Evolutionary conservation across 2,113 vertebrate genomes (phyloP).

Genomic region (Hiodon alosoides): DNA sequence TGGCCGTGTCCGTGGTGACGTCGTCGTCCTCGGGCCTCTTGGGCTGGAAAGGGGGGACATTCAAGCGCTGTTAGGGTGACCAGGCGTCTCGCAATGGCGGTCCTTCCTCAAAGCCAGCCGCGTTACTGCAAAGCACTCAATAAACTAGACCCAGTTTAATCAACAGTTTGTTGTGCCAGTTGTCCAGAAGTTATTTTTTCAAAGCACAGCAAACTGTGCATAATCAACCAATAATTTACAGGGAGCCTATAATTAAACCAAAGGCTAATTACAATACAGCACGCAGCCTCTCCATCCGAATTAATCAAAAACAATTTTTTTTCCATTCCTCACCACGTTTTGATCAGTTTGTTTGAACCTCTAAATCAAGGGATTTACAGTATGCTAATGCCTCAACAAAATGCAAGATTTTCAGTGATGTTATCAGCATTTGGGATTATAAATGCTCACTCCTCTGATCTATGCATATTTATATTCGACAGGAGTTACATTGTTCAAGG

Average conservation of each 20-base stretch:
- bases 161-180: slow-evolving; percentile 9
- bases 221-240: slow-evolving; percentile 6
- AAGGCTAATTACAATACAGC: slow-evolving; percentile 8
- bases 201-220: not conserved
- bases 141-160: not conserved
- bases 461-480: not conserved
- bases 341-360: slow-evolving; percentile 4
- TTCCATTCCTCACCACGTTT: not conserved
- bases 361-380: slow-evolving; percentile 1
- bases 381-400: slow-evolving; percentile 5
- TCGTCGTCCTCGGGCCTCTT: slow-evolving; percentile 75
- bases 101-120: not conserved
- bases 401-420: not conserved
- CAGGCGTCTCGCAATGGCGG: not conserved
- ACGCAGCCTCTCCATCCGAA: not conserved
- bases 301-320: not conserved
- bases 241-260: slow-evolving; percentile 12
- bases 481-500: not conserved
- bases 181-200: not conserved
- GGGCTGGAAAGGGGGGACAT: slow-evolving; percentile 18
- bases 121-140: not conserved
- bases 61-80: not conserved
- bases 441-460: slow-evolving; percentile 10
- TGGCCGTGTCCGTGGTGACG: slow-evolving; percentile 81
- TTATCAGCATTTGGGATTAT: not conserved